Evolutionary conservation across 2,888 invertebrate genomes (phyloP).

Genomic region (Galeopsomyia nigrocyanea): DNA sequence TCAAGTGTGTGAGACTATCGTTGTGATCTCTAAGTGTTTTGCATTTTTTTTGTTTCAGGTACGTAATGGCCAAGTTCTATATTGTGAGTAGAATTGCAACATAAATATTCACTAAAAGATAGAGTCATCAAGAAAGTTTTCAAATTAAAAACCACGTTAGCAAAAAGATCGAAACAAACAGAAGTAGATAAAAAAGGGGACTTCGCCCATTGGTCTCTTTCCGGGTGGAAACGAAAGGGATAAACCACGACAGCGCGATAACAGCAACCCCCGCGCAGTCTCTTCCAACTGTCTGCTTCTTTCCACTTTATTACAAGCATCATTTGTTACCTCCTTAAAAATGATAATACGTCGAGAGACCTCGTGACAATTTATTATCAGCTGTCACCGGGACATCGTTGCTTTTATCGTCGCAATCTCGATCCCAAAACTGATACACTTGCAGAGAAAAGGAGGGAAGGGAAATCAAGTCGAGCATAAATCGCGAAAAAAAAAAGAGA

Average conservation of each 20-base stretch:
- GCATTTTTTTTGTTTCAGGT: constrained; percentile 14
- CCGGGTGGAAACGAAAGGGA: constrained; percentile 40
- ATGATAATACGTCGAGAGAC: constrained; percentile 54
- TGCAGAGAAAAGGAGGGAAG: no score
- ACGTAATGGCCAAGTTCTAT: constrained; percentile 1
- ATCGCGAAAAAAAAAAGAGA: no score
- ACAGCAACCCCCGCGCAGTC: constrained; percentile 36
- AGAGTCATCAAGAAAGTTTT: constrained; percentile 21
- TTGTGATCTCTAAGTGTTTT: neutral
- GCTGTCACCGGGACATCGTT: constrained; percentile 46
- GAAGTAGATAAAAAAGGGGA: constrained; percentile 31
- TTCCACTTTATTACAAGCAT: constrained; percentile 56
- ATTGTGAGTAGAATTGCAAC: neutral
- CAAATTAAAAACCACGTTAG: constrained; percentile 19
- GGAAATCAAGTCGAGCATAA: no score
- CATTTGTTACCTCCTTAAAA: constrained; percentile 63
- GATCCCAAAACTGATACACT: no score
- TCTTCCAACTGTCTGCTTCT: neutral
- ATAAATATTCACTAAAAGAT: constrained; percentile 12
- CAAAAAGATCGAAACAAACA: neutral
- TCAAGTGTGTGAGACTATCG: no score
- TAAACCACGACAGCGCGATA: constrained; percentile 45
- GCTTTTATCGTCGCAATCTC: neutral
- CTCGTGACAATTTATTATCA: constrained; percentile 58
- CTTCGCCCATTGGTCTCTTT: constrained; percentile 20